Evolutionary conservation across 2,797 vertebrate genomes (phyloP), one percentile per base, ranked within the genome.

Genomic region (Crocodylus rhombifer): DNA sequence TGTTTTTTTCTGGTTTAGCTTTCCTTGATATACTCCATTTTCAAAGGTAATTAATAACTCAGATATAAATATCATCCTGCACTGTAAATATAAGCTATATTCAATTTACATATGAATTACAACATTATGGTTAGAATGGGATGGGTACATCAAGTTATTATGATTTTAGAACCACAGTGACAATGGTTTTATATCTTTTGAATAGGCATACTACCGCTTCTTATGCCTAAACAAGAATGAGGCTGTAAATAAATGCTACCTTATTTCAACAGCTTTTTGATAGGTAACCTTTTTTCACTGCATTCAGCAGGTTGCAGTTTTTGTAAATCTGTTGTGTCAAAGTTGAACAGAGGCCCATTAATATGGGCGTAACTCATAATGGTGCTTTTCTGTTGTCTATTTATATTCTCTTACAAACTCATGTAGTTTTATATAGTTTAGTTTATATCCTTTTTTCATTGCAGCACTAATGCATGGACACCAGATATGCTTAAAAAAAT

Each of bases 1-100:
- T 92, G 79, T 21, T 97, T 96, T 96, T 96, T 92, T 91, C 86
- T 92, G 81, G 60, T 95, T 83, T 95, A 98, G 98, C 98, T 5
- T 86, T 98, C 58, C 97, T 98, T 90, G 97, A 98, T 95, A 96
- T 98, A 67, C 96, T 98, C 94, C 96, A 97, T 79, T 98, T 98
- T 95, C 97, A 97, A 93, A 98, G 98, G 98, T 98, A 98, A 98
- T 63, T 30, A 91, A 79, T 92, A 88, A 58, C 65, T 89, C 55
- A 82, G 58, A 83, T 79, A 87, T 93, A 0, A 0, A 2, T 89
- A 28, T 80, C 88, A 26, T 80, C 33, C 89, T 89, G 60, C 18
- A 15, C 26, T 80, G 89, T 71, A 81, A 80, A 65, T 93, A 60
- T 9, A 33, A 88, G 91, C 85, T 83, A 57, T 89, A 96, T 93